Base-by-base conservation (phyloP, 53 echinoderm and acorn worm genomes). In the Temnopleurus reevesii region DNA sequence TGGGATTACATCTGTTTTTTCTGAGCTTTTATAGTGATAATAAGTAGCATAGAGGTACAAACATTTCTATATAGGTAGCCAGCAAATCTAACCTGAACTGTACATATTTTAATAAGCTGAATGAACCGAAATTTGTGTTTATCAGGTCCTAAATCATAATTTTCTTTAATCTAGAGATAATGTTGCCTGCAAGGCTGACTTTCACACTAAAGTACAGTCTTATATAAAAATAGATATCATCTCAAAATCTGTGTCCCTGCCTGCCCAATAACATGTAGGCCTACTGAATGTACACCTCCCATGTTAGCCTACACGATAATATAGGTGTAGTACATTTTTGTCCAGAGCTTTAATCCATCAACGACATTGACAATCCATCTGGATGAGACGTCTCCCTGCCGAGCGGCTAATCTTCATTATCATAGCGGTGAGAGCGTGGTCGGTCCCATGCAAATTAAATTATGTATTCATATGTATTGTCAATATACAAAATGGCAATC, bases 381-480 rank as follows among this genome's bases (percentile, higher is more conserved):
- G 71, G 71, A 38, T 7, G 23, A 71, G 41, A 21, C 2, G 41
- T 71, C 41, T 38, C 5, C 23, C 41, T n/a, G 8, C 21, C 71
- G 36, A 38, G 71, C 15, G 41, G 71, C 71, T 71, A 41, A 71
- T 71, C 3, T 43, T 38, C 71, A 71, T 71, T 71, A 71, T 71
- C 71, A 38, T 71, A 71, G 23, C 65, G 4, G 65, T 19, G 19
- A 41, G n/a, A 30, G 17, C 21, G 41, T 23, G 9, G 41, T 58
- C 43, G 9, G 41, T 58, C 19, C 8, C n/a, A 35, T 71, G 36
- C 43, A 21, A 13, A 71, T 71, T 8, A 41, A n/a, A 71, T 43
- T 3, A 21, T 17, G 34, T 71, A 71, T 18, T 18, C 41, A 5
- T n/a, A n/a, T 24, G 19, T 56, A n/a, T n/a, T n/a, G 56, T 21